phyloP scores from a whole-genome alignment of 2,888 invertebrate genomes.

The Eudemis profundana region DNA sequence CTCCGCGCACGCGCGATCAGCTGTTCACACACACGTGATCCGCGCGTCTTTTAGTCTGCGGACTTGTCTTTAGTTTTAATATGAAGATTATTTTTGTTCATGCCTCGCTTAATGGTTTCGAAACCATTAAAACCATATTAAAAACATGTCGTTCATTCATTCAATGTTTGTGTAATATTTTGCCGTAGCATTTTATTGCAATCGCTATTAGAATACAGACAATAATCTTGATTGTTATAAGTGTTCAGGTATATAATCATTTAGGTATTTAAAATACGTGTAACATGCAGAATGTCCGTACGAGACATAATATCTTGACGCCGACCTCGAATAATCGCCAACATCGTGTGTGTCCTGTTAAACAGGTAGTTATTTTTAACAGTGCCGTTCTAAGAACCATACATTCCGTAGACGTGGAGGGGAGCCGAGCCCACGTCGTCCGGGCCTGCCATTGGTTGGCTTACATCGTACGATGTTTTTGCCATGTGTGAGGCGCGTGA shows the following conservation, averaged over 20 bases:
- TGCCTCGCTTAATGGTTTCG: not conserved
- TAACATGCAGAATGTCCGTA: conserved; percentile 13
- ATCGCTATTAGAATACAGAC: not conserved
- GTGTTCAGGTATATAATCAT: not conserved
- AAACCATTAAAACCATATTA: not conserved
- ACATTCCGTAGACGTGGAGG: conserved; percentile 78
- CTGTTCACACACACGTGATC: conserved; percentile 63
- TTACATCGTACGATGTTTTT: conserved; percentile 79
- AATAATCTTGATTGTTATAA: not conserved
- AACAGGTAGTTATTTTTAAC: conserved; percentile 83
- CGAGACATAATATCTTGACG: conserved; percentile 57
- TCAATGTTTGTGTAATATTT: not conserved
- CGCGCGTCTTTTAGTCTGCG: conserved; percentile 7
- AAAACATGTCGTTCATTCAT: too few relatives aligned
- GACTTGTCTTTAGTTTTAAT: conserved; percentile 13
- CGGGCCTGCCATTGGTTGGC: conserved; percentile 69
- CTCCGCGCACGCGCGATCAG: conserved; percentile 65
- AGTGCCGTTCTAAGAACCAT: conserved; percentile 76
- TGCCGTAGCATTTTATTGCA: not conserved
- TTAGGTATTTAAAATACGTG: not conserved
- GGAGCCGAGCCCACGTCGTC: conserved; percentile 82
- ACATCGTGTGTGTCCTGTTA: conserved; percentile 65
- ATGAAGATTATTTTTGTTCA: not conserved
- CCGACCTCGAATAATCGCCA: conserved; percentile 68
- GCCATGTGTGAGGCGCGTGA: conserved; percentile 64